These are phyloP conservation scores for Pampusana beccarii DNA, from an alignment of 2,113 vertebrate species.

Conservation along the genomic window DNA sequence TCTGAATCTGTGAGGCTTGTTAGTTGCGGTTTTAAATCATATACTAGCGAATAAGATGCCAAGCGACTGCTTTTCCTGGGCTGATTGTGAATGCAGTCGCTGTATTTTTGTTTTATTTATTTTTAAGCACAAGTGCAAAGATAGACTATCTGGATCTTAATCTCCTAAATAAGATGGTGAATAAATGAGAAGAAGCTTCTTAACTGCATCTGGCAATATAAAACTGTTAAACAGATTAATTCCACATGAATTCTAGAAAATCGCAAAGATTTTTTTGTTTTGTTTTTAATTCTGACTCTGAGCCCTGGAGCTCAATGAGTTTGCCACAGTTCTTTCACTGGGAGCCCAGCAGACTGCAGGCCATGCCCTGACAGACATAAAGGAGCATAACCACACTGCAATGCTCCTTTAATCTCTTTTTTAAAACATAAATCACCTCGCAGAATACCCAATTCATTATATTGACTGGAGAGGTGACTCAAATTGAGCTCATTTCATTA, in stretches of 20 bases:
- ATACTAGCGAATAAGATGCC: background rate
- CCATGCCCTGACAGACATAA: background rate
- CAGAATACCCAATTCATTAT: background rate
- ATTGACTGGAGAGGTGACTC: background rate
- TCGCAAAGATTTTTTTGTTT: background rate
- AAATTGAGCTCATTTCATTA: background rate
- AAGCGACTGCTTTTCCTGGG: background rate
- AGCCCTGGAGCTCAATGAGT: background rate
- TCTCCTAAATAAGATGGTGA: background rate
- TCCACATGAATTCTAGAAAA: background rate
- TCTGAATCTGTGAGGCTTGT: background rate
- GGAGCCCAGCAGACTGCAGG: background rate
- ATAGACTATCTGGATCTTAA: background rate
- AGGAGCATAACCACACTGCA: background rate
- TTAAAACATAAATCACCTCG: background rate
- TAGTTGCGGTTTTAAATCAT: background rate
- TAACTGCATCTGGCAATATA: background rate
- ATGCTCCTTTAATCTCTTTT: background rate
- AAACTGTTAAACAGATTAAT: background rate
- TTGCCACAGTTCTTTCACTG: background rate
- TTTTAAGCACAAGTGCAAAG: background rate
- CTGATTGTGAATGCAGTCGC: background rate
- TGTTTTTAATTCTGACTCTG: background rate
- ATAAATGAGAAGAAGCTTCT: background rate
- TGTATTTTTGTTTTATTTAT: background rate